Percentiles rank a stretch among this genome's conserved stretches.
These are phyloP conservation scores for Pollenia griseotomentosa DNA, from an alignment of 2,888 invertebrate genomes.

Conservation along the genomic window DNA sequence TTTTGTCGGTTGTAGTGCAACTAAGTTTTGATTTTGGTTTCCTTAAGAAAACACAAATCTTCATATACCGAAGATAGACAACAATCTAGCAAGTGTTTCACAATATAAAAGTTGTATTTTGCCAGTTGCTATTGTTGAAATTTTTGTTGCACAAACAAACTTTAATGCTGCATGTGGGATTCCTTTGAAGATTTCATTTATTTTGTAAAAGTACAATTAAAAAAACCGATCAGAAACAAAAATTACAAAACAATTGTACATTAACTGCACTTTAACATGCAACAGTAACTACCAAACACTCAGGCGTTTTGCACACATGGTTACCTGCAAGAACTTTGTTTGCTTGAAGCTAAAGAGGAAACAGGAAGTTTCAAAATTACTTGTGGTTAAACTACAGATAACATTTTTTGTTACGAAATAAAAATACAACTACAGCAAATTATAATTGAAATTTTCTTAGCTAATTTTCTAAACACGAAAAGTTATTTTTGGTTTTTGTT, in stretches of 20 bases:
- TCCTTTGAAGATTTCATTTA: background rate
- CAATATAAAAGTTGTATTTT: background rate
- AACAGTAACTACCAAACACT: conserved; percentile 20
- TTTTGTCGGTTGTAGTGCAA: conserved; percentile 33
- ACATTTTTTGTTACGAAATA: background rate
- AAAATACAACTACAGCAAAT: conserved; percentile 30
- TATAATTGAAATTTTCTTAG: conserved; percentile 49
- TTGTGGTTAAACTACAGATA: conserved; percentile 30
- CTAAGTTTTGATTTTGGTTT: conserved; percentile 56
- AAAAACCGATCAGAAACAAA: conserved; percentile 25
- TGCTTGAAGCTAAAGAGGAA: conserved; percentile 19
- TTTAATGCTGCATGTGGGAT: conserved; percentile 33
- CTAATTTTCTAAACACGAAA: background rate
- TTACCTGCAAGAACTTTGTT: background rate
- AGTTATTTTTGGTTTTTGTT: background rate
- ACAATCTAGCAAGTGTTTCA: conserved; percentile 14
- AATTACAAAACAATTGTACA: conserved; percentile 61
- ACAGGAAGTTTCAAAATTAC: conserved; percentile 48
- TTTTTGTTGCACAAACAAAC: conserved; percentile 11
- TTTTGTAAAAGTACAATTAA: background rate
- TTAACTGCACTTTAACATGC: conserved; percentile 64
- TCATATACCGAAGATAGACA: background rate
- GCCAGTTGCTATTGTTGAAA: conserved; percentile 33
- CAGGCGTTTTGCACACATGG: background rate
- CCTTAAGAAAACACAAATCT: conserved; percentile 21